Evolutionary conservation across 2,888 invertebrate genomes (phyloP), one percentile per base, ranked within the genome.

Genomic region (Blera fallax): DNA sequence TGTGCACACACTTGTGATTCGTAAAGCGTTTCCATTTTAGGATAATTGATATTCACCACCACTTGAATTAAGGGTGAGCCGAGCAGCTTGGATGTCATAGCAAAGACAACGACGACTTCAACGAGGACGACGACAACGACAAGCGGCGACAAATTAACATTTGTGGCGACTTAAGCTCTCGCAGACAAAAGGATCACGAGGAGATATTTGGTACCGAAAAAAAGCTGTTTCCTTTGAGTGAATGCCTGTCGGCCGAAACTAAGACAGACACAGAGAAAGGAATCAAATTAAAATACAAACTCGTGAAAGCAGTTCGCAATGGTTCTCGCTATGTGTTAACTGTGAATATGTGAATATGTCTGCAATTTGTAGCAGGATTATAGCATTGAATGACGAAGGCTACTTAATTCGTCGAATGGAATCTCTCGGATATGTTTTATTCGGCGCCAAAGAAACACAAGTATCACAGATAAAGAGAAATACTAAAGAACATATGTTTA

Each of bases 31-130:
- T 76, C 43, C 70, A 72, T 80, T 77, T 81, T 72, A 73, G 65
- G 76, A 85, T 85, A 85, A 81, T 85, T 85, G 85, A 77, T 77
- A 77, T 85, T 85, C 85, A 85, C 76, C 80, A 85, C 50, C 40
- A 72, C 62, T 77, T 85, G 56, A 64, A 32, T 11, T 34, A 70
- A 70, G 76, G 37, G 43, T 52, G 65, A 54, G 70, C 56, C 21
- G 64, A 84, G 52, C 50, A 64, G 56, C 67, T 79, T 74, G 69
- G 65, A 70, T 79, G 79, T 70, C 74, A 70, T 84, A 64, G 27
- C 56, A 79, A 65, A 56, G 69, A 43, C 70, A 76, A 77, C 50
- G 50, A 72, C 5, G 56, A 69, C 81, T 34, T 21, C 45, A 27
- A 37, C 43, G 34, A 43, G 40, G 45, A 74, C 67, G 27, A 45